These are phyloP conservation scores for Eupithecia vulgata DNA, from an alignment of 2,888 invertebrate species.

Conservation along the genomic window DNA sequence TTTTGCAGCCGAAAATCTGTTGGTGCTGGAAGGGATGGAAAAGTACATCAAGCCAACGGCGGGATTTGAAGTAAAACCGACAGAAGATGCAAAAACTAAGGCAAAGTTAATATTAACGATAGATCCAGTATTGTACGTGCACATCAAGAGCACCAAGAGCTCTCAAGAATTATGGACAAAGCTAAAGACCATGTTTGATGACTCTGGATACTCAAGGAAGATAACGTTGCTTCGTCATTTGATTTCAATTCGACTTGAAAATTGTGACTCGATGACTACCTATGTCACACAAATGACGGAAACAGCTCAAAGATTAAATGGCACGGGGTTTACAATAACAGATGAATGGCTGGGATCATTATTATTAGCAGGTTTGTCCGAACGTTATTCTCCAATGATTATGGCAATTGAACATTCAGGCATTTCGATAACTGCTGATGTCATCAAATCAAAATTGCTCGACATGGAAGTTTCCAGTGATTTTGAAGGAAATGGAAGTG, in stretches of 20 bases:
- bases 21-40: constrained; percentile 9
- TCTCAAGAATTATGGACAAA: constrained; percentile 28
- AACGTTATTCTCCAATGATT: too few species aligned
- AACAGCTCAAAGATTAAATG: constrained; percentile 40
- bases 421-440: too few species aligned
- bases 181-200: constrained; percentile 26
- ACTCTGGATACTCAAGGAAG: constrained; percentile 40
- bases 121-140: constrained; percentile 33
- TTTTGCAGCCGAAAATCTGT: constrained; percentile 18
- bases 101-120: constrained; percentile 40
- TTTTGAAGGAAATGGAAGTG: too few species aligned
- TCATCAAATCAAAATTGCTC: too few species aligned
- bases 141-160: constrained; percentile 21
- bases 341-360: too few species aligned
- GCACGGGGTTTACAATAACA: too few species aligned
- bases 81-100: constrained; percentile 18
- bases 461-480: too few species aligned
- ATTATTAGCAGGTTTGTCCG: too few species aligned
- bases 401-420: too few species aligned
- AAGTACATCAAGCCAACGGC: not conserved
- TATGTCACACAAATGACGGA: constrained; percentile 42
- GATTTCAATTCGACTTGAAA: constrained; percentile 38
- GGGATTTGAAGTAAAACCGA: not conserved
- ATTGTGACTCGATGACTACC: constrained; percentile 36
- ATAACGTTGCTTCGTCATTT: constrained; percentile 37